phyloP scores from a whole-genome alignment of 2,797 vertebrate genomes.

The Salarias fasciatus region DNA sequence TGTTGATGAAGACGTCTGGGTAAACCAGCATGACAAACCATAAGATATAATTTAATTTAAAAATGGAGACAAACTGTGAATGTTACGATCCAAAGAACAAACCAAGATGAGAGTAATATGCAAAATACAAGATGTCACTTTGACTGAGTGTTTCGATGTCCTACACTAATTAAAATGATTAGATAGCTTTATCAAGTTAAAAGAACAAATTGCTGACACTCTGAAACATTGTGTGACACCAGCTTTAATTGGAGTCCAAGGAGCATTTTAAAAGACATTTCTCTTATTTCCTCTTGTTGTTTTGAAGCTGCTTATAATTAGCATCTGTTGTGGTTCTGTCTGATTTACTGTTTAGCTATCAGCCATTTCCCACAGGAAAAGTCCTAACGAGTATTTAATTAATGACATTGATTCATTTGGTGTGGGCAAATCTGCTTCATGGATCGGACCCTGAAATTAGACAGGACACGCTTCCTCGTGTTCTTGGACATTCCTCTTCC shows the following conservation, averaged over 20 bases:
- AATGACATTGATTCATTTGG: conserved; percentile 72
- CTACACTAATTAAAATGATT: too few species aligned
- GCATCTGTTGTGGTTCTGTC: conserved; percentile 49
- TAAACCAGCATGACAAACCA: background rate
- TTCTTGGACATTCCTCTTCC: background rate
- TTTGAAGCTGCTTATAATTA: conserved; percentile 56
- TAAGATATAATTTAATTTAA: background rate
- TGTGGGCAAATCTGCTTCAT: conserved; percentile 55
- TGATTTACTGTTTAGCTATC: conserved; percentile 62
- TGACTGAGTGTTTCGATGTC: too few species aligned
- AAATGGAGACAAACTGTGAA: too few species aligned
- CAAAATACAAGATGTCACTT: too few species aligned
- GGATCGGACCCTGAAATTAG: conserved; percentile 45
- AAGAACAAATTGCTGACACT: too few species aligned
- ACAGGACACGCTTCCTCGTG: conserved; percentile 12
- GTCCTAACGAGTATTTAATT: conserved; percentile 79
- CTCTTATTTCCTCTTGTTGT: conserved; percentile 19
- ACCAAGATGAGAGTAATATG: background rate
- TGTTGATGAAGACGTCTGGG: background rate
- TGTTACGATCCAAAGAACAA: background rate
- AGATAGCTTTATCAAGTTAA: too few species aligned
- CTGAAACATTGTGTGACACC: too few species aligned
- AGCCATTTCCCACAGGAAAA: conserved; percentile 73
- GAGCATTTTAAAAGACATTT: conserved; percentile 17
- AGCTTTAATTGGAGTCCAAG: too few species aligned